Evolutionary conservation across 2,113 vertebrate species (phyloP), one percentile per base, ranked within the genome.

Genomic region (Phocoena phocoena): DNA sequence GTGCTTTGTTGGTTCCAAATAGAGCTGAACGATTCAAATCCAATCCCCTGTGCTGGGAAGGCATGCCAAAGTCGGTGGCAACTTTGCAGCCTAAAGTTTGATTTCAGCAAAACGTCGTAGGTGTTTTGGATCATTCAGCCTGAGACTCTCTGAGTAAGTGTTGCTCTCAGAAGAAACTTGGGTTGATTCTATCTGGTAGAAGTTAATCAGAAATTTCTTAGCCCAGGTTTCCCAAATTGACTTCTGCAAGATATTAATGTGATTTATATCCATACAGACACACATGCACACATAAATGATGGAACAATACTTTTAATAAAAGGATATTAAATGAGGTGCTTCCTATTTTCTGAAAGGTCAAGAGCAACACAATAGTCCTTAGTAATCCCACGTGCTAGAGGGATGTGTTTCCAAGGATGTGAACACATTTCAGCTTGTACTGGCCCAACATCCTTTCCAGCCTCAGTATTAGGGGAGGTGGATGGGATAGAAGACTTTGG

Each of bases 181-280:
- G 76, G 15, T 65, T 85, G 36, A 71, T 95, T 58, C 25, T 67
- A 3, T 88, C 73, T 47, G 36, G 60, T 67, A 47, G n/a, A 36
- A 81, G 53, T 88, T 76, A 91, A 80, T 80, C 77, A 90, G 53
- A 58, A 58, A 67, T 88, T 88, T 93, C 83, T 84, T 93, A 63
- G 17, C 25, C 70, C 50, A 23, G 60, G 8, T 92, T 92, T 97
- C 70, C 28, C 68, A 93, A 50, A 77, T n/a, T 33, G 86, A 96
- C 47, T 93, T 77, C 63, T 88, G 6, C 63, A 79, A 71, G 63
- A 70, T 90, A 70, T 58, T 74, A 87, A 38, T 38, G 8, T 70
- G 81, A 21, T 31, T 95, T 71, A 25, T 28, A 65, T 11, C 21
- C n/a, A 81, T 33, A 62, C 3, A 79, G 60, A 31, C 9, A 55